Evolutionary conservation across 1,140 invertebrate genomes (phyloP).

Genomic region (Trachymyrmex septentrionalis): DNA sequence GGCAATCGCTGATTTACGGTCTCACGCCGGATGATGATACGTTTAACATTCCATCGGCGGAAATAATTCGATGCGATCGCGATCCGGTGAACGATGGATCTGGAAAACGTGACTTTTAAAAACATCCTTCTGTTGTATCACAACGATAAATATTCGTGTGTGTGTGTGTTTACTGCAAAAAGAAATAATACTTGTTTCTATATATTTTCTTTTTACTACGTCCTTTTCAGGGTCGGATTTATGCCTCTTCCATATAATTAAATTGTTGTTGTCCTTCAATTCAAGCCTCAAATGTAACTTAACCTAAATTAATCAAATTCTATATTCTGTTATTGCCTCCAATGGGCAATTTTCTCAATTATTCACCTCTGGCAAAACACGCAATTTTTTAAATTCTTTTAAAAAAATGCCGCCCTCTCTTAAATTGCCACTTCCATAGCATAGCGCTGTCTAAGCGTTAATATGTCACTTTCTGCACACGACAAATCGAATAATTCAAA

Average conservation of each 20-base stretch:
- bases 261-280: too few species aligned
- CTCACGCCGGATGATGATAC: conserved; percentile 61
- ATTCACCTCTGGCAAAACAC: too few species aligned
- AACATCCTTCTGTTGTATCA: not conserved
- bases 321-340: too few species aligned
- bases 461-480: not conserved
- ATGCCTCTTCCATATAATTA: too few species aligned
- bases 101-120: conserved; percentile 37
- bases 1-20: conserved; percentile 58
- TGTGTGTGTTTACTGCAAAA: conserved; percentile 7
- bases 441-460: too few species aligned
- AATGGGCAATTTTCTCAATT: too few species aligned
- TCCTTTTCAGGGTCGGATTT: too few species aligned
- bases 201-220: not conserved
- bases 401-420: too few species aligned
- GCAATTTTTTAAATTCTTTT: too few species aligned
- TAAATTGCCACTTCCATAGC: too few species aligned
- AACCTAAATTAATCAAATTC: too few species aligned
- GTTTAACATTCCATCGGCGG: conserved; percentile 44
- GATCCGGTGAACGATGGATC: conserved; percentile 12
- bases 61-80: conserved; percentile 49
- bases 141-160: not conserved
- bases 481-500: not conserved
- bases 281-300: too few species aligned
- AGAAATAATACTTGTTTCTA: not conserved